Percentiles rank a stretch among this genome's conserved stretches.
Evolutionary conservation across 2,797 vertebrate genomes (phyloP).

Genomic region (Nothura maculosa): DNA sequence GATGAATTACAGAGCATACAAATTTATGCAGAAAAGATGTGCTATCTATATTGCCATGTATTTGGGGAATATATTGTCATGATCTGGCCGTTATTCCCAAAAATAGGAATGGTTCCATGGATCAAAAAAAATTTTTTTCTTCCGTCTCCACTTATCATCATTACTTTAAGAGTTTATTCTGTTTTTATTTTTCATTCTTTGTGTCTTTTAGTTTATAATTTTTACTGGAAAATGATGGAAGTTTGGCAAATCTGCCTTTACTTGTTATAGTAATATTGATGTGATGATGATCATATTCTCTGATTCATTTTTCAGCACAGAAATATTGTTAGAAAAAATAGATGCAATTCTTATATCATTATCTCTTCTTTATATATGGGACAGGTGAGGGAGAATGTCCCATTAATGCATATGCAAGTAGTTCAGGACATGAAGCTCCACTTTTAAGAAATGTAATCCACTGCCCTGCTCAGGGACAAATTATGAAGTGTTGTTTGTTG

Average conservation of each 20-base stretch:
- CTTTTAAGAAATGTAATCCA: not conserved
- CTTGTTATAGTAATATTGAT: not conserved
- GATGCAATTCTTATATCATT: not conserved
- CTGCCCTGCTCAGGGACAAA: not conserved
- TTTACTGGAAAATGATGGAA: not conserved
- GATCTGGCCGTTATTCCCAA: not conserved
- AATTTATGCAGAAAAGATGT: conserved; percentile 26
- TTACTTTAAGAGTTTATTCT: not conserved
- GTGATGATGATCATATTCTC: not conserved
- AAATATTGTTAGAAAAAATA: not conserved
- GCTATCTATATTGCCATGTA: not conserved
- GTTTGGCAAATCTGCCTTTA: not conserved
- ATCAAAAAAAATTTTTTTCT: not conserved
- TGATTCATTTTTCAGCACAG: not conserved
- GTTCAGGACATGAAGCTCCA: not conserved
- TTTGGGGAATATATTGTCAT: conserved; percentile 12
- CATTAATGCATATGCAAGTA: rapidly evolving
- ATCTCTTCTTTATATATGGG: not conserved
- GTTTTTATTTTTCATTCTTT: not conserved
- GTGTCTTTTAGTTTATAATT: not conserved
- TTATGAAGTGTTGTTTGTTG: not conserved
- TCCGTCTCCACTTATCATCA: rapidly evolving
- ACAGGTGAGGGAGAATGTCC: rapidly evolving
- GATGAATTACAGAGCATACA: not conserved
- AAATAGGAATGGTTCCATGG: not conserved